Base-by-base conservation (phyloP, 2,797 vertebrate species). In the Thamnophis elegans region DNA sequence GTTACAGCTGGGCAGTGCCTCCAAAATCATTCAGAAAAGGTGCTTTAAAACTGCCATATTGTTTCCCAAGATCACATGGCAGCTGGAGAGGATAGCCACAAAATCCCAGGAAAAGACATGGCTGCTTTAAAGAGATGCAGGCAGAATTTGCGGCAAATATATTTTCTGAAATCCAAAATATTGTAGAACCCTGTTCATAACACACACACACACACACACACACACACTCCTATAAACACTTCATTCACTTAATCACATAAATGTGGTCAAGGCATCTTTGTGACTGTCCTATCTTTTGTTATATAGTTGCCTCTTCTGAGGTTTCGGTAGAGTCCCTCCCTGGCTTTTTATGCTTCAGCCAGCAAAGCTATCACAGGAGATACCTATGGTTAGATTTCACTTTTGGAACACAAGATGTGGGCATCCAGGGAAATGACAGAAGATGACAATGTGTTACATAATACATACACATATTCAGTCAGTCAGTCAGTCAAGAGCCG, bases 111-210 rank as follows among this genome's bases (percentile, higher is more conserved):
- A 82, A 82, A 82, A 47, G 42, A 25, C 4, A 47, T 82, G 73
- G 73, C 73, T 82, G 20, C 73, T 82, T 82, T 82, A 82, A 82
- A 47, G 20, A 47, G 73, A 47, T 82, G 32, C 36, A 78, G 73
- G 13, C 36, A 82, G 73, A 82, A 25, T 36, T 36, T 73, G 73
- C 0, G 10, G 36, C 36, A 82, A 95, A 95, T 94, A 94, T 53
- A 13, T 22, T 47, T 82, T 47, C 42, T 82, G 73, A 82, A 82
- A 47, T 47, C 20, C 73, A 82, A 82, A 47, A 82, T 47, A 47
- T 11, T 47, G 36, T 5, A 82, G 36, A 82, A 13, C 36, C 20
- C 73, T 82, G 20, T 82, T 47, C 10, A 82, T 22, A 73, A 73
- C 5, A 3, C 20, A 42, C 16, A 36, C 73, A 47, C 20, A 13